phyloP scores from a whole-genome alignment of 92 coral and sea anemone species.

The Scolanthus callimorphus region DNA sequence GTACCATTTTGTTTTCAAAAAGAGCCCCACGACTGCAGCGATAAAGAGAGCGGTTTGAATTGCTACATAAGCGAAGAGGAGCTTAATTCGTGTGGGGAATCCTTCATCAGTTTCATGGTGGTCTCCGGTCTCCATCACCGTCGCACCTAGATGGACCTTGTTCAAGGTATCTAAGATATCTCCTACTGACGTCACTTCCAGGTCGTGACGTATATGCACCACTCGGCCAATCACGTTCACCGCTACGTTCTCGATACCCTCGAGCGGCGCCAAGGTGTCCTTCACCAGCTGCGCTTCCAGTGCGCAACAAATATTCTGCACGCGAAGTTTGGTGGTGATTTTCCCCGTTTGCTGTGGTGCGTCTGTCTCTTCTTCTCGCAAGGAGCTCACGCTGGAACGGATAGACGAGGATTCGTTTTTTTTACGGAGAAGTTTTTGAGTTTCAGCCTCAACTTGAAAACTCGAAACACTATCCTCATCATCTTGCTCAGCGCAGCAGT shows the following conservation, averaged over 20 bases:
- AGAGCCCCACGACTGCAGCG: constrained; percentile 56
- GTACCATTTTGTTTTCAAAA: constrained; percentile 57
- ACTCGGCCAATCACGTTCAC: constrained; percentile 98
- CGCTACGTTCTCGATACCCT: constrained; percentile 73
- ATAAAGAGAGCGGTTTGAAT: constrained; percentile 63
- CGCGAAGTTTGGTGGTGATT: constrained; percentile 88
- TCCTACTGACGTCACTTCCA: constrained; percentile 78
- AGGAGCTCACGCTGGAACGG: not conserved
- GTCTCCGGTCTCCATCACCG: constrained; percentile 89
- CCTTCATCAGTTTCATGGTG: constrained; percentile 36
- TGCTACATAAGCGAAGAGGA: constrained; percentile 41
- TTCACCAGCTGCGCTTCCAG: constrained; percentile 84
- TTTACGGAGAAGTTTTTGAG: not conserved
- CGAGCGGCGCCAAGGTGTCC: constrained; percentile 64
- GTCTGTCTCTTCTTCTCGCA: not conserved
- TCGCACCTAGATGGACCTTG: constrained; percentile 88
- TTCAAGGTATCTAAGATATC: constrained; percentile 72
- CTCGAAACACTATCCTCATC: too few relatives aligned
- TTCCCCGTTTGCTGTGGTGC: constrained; percentile 8
- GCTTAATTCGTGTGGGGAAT: constrained; percentile 51
- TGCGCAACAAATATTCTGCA: constrained; percentile 92
- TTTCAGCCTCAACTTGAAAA: not conserved
- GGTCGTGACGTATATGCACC: constrained; percentile 85
- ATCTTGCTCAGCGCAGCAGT: not conserved
- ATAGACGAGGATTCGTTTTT: not conserved